phyloP scores from a whole-genome alignment of 2,113 vertebrate genomes.

The Chloroceryle aenea region DNA sequence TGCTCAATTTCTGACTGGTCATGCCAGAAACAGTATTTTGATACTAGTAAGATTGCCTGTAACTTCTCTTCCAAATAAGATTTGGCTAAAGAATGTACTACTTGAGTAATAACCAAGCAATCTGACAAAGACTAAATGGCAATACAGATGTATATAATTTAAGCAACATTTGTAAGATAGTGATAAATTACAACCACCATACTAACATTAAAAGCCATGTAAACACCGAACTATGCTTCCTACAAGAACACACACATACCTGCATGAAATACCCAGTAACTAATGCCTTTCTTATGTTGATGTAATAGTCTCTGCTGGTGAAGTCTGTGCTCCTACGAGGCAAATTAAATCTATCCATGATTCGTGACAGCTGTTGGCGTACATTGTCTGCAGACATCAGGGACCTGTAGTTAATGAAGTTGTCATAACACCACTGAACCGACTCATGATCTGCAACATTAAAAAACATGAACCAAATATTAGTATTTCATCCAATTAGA shows the following conservation, averaged over 20 bases:
- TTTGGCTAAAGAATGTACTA: not conserved
- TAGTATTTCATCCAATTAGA: conserved; percentile 57
- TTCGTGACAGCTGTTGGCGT: conserved; percentile 97
- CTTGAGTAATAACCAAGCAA: not conserved
- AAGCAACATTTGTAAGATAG: not conserved
- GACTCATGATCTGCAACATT: conserved; percentile 92
- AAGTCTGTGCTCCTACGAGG: conserved; percentile 98
- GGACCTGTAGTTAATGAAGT: conserved; percentile 99
- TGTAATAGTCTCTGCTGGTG: conserved; percentile 98
- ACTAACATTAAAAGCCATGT: not conserved
- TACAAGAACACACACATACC: conserved; percentile 72
- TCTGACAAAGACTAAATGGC: not conserved
- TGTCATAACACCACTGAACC: conserved; percentile 99
- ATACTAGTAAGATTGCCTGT: not conserved
- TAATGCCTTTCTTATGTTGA: conserved; percentile 97
- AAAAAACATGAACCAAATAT: conserved; percentile 66
- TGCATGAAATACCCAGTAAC: conserved; percentile 99
- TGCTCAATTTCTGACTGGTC: not conserved
- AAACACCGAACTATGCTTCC: not conserved
- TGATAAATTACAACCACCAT: not conserved
- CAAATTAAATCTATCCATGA: conserved; percentile 99
- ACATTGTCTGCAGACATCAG: conserved; percentile 99
- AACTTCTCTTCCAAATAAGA: not conserved
- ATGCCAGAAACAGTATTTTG: not conserved
- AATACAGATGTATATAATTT: not conserved